Conservation (phyloP, 2,797 vertebrate genomes). For the Falco peregrinus region DNA sequence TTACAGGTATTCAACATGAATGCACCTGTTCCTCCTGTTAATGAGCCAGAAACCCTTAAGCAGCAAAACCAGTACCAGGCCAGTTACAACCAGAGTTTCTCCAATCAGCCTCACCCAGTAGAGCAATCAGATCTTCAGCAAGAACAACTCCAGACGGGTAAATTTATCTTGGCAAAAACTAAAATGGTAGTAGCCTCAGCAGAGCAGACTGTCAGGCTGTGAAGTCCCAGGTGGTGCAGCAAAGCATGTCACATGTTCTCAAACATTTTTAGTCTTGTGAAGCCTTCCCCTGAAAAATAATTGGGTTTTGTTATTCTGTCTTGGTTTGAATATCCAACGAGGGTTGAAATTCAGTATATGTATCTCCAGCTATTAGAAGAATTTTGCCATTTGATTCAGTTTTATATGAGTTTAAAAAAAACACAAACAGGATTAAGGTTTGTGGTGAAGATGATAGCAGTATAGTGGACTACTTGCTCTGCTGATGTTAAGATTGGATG, state of each 20-base stretch:
- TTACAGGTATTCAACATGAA: slow-evolving; percentile 96
- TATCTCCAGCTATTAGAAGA: background rate
- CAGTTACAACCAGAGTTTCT: slow-evolving; percentile 90
- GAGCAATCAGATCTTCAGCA: slow-evolving; percentile 93
- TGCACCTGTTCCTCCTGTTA: slow-evolving; percentile 91
- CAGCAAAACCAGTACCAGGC: slow-evolving; percentile 90
- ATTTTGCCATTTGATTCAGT: background rate
- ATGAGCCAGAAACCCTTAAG: slow-evolving; percentile 90
- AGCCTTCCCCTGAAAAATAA: background rate
- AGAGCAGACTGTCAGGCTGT: background rate
- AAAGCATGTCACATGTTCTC: background rate
- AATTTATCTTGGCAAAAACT: background rate
- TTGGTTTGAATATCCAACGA: background rate
- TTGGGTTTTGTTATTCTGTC: background rate
- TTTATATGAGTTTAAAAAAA: background rate
- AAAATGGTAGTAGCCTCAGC: background rate
- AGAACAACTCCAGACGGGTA: slow-evolving; percentile 95
- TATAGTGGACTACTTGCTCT: background rate
- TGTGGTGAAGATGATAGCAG: background rate
- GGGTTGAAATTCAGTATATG: background rate
- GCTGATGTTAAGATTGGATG: background rate
- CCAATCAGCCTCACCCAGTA: slow-evolving; percentile 85
- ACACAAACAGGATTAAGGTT: background rate
- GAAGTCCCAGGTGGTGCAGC: background rate
- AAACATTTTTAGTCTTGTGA: background rate